These are phyloP conservation scores for Fragum sueziense DNA, from an alignment of 2,888 invertebrate genomes.

Conservation along the genomic window DNA sequence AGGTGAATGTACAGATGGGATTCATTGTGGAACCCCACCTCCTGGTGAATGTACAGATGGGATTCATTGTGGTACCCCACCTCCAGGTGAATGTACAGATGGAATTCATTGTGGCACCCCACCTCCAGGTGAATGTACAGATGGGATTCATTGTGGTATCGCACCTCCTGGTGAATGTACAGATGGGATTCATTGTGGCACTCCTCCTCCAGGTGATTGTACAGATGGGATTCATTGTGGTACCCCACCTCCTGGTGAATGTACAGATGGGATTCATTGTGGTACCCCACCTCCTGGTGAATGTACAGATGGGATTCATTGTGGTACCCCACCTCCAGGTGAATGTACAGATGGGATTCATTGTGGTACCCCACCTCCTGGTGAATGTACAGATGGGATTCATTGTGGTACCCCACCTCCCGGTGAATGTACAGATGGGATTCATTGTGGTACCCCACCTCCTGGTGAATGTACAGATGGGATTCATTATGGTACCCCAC, in stretches of 20 bases:
- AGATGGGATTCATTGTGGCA: slow-evolving; percentile 40
- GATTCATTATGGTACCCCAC: slow-evolving; percentile 59
- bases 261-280: slow-evolving; percentile 53
- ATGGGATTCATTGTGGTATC: slow-evolving; percentile 50
- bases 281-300: slow-evolving; percentile 38
- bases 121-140: slow-evolving; percentile 54
- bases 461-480: slow-evolving; percentile 57
- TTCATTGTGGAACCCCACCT: slow-evolving; percentile 59
- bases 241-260: slow-evolving; percentile 50
- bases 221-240: slow-evolving; percentile 64
- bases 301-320: slow-evolving; percentile 64
- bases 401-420: slow-evolving; percentile 58
- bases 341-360: slow-evolving; percentile 57
- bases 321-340: slow-evolving; percentile 59
- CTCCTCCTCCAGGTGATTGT: slow-evolving; percentile 43
- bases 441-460: slow-evolving; percentile 55
- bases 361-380: slow-evolving; percentile 60
- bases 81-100: slow-evolving; percentile 55
- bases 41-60: slow-evolving; percentile 58
- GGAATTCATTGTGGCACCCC: slow-evolving; percentile 62
- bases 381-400: slow-evolving; percentile 59
- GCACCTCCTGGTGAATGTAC: slow-evolving; percentile 42
- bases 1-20: slow-evolving; percentile 58
- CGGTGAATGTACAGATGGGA: slow-evolving; percentile 49
- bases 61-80: slow-evolving; percentile 63